Conservation (phyloP, 2,113 vertebrate species). For the Chionis minor region DNA sequence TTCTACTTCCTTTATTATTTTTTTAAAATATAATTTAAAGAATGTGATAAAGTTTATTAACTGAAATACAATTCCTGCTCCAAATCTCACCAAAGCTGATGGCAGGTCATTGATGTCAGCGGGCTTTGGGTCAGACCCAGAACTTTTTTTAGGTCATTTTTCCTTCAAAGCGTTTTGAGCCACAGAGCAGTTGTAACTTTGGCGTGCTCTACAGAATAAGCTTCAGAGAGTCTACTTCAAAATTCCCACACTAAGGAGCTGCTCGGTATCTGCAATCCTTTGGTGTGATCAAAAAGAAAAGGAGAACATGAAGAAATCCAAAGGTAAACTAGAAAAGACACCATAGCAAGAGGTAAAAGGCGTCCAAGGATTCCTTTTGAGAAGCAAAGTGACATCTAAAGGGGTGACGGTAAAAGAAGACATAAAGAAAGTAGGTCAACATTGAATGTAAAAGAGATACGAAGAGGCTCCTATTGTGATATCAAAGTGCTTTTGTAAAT, state of each 20-base stretch:
- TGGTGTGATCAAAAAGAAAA: not conserved
- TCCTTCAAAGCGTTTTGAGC: not conserved
- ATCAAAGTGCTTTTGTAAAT: not conserved
- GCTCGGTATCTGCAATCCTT: not conserved
- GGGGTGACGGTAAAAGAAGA: not conserved
- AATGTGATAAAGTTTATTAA: not conserved
- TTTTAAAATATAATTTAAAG: not conserved
- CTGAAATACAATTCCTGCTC: not conserved
- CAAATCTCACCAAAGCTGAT: not conserved
- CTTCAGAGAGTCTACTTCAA: not conserved
- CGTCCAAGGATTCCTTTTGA: not conserved
- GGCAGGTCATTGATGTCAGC: not conserved
- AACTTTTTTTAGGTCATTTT: not conserved
- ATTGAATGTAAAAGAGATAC: not conserved
- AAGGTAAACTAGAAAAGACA: not conserved
- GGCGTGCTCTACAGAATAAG: not conserved
- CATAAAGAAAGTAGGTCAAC: conserved; percentile 29
- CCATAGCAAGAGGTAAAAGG: not conserved
- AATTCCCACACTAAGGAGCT: not conserved
- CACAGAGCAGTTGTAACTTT: not conserved
- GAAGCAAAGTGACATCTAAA: not conserved
- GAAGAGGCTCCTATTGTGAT: not conserved
- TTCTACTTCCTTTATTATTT: not conserved
- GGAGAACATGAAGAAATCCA: not conserved
- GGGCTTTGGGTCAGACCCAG: not conserved